Conservation (phyloP, 2,888 invertebrate species). For the Caenorhabditis auriculariae region DNA sequence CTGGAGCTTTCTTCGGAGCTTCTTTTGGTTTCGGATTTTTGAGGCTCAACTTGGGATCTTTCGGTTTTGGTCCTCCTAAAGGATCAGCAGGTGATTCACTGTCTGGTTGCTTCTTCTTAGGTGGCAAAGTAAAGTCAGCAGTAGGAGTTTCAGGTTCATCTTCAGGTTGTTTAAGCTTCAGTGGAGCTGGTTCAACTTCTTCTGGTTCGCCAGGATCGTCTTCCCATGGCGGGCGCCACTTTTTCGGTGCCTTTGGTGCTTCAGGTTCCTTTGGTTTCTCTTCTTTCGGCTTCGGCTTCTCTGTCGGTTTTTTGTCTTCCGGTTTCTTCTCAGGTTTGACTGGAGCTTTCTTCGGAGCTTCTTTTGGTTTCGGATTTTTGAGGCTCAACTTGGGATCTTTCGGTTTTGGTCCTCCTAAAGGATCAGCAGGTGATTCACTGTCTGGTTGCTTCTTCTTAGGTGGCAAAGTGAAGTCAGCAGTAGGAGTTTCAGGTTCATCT, state of each 20-base stretch:
- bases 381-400: constrained; percentile 13
- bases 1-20: constrained; percentile 13
- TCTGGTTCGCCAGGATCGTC: constrained; percentile 22
- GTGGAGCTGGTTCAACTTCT: constrained; percentile 13
- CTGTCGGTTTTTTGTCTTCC: too few species aligned
- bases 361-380: constrained; percentile 8
- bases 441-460: too few species aligned
- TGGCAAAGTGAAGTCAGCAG: too few species aligned
- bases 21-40: constrained; percentile 10
- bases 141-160: constrained; percentile 25
- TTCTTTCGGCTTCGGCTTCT: neutral
- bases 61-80: constrained; percentile 24
- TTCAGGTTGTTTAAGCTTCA: constrained; percentile 18
- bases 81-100: constrained; percentile 32
- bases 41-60: constrained; percentile 21
- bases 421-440: constrained; percentile 14
- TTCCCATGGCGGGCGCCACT: constrained; percentile 26
- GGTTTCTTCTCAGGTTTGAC: too few species aligned
- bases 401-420: constrained; percentile 5
- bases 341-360: neutral
- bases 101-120: constrained; percentile 19
- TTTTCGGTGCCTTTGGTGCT: constrained; percentile 20
- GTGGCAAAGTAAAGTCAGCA: constrained; percentile 26
- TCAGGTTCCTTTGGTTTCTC: constrained; percentile 14
- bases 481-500: constrained; percentile 20